Base-by-base conservation (phyloP, 2,888 invertebrate genomes). In the Lasius fuliginosus region DNA sequence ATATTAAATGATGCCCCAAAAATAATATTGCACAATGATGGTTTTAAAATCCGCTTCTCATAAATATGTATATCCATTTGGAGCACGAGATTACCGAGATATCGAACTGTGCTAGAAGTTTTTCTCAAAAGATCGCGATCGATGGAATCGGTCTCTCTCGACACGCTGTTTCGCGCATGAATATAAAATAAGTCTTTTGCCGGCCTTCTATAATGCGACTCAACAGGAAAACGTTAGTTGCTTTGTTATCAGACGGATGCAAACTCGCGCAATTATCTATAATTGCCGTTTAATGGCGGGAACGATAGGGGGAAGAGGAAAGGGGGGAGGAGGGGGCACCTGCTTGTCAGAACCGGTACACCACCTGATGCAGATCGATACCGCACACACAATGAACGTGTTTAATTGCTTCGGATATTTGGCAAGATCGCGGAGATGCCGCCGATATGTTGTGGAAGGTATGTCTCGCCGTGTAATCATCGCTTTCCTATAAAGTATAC, bases 231-330 rank as follows among this genome's bases (percentile, higher is more conserved):
- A 81, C 87, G 84, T 90, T 88, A 83, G 85, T 87, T 86, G 85
- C 86, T 90, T 87, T 86, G 89, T 85, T 91, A 91, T 91, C 88
- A 85, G 76, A 87, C 86, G 86, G 84, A 89, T 87, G 89, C 83
- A 90, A 89, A 88, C 88, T 84, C 84, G 69, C 85, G 83, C 88
- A 90, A 91, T 91, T 91, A 91, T 86, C 89, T 84, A 82, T 90
- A 91, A 91, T 91, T 91, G 88, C 81, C 85, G 89, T 91, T 91
- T 91, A 90, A 91, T 91, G 84, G 88, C 88, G 83, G 86, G 83
- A 86, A 86, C 83, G 73, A 56, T 36, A 46, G 73, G 33, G 76
- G 53, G 2, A 11, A 18, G 5, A n/a, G 49, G 3, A 11, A 12
- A 11, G 42, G 3, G 12, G 15, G 3, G 12, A n/a, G 12, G 12